Conservation (phyloP, 1,140 invertebrate species). For the Atta texana region DNA sequence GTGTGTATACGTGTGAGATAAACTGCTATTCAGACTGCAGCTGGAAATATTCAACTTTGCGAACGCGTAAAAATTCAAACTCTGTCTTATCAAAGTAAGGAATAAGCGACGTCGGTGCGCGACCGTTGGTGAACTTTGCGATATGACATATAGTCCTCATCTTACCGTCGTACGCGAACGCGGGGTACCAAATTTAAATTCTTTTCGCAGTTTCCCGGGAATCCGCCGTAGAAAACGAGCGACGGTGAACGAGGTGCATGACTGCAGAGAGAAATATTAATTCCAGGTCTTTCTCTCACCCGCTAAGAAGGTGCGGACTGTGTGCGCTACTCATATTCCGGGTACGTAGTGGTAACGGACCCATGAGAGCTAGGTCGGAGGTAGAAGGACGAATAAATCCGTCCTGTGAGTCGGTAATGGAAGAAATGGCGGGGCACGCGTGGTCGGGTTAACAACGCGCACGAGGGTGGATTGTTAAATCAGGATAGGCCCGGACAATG, state of each 20-base stretch:
- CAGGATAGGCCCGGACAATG: conserved; percentile 13
- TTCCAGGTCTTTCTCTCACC: conserved; percentile 72
- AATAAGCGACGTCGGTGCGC: conserved; percentile 70
- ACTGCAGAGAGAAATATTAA: conserved; percentile 75
- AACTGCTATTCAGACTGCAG: conserved; percentile 5
- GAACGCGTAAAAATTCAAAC: conserved; percentile 68
- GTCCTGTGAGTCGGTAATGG: conserved; percentile 71
- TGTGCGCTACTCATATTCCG: conserved; percentile 71
- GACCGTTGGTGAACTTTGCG: conserved; percentile 70
- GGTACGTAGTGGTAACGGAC: conserved; percentile 66
- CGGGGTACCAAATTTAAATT: conserved; percentile 74
- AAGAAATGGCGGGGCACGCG: conserved; percentile 70
- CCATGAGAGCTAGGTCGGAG: conserved; percentile 51
- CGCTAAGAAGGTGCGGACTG: conserved; percentile 62
- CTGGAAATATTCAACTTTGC: conserved; percentile 17
- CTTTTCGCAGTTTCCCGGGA: conserved; percentile 73
- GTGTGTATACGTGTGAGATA: neutral
- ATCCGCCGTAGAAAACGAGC: conserved; percentile 72
- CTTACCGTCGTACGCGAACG: conserved; percentile 59
- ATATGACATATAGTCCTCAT: conserved; percentile 72
- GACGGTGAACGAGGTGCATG: conserved; percentile 25
- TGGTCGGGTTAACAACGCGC: conserved; percentile 66
- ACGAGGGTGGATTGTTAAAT: conserved; percentile 58
- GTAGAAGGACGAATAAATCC: conserved; percentile 74
- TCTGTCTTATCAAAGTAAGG: conserved; percentile 69